Base-by-base conservation (phyloP, 1,140 invertebrate genomes). In the Meloidogyne exigua region DNA sequence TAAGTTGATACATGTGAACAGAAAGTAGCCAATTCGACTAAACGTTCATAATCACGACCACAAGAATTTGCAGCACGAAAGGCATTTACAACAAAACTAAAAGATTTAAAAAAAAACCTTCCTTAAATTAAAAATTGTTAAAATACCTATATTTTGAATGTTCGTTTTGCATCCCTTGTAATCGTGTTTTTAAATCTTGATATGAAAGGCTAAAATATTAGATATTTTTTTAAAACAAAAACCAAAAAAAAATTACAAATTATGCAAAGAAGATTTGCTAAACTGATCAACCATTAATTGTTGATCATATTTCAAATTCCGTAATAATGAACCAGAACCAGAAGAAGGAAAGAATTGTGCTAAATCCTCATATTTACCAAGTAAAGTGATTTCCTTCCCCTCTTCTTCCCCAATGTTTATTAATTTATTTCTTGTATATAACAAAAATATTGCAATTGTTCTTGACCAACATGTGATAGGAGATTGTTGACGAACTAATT, bases 1-100 rank as follows among this genome's bases (percentile, higher is more conserved):
- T 89, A 88, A n/a, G 88, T 88, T 76, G 89, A 89, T 12, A 89
- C 88, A 26, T 85, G 81, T 18, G 65, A 78, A 67, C 84, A 83
- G 65, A 86, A 66, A 39, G 83, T 83, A 18, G 82, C 76, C 21
- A 83, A 65, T 32, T 83, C 82, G 18, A 76, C 70, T 21, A 83
- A 81, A 68, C 44, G 49, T 66, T 83, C 81, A 62, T 73, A 76
- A 65, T 84, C 81, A n/a, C 57, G 49, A 71, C 42, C 74, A 44
- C n/a, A 76, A 42, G 68, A 62, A 18, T 49, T 49, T 21, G 81
- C 81, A 18, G 67, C 74, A 26, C 39, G 39, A 57, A 82, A 82
- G 12, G 82, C 82, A 32, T 82, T 83, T 0, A 84, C 73, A 18
- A 84, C 81, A 68, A 82, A 82, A 25, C 82, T 81, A 36, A 75